Evolutionary conservation across 2,113 vertebrate species (phyloP), one percentile per base, ranked within the genome.

Genomic region (Brachirus orientalis): DNA sequence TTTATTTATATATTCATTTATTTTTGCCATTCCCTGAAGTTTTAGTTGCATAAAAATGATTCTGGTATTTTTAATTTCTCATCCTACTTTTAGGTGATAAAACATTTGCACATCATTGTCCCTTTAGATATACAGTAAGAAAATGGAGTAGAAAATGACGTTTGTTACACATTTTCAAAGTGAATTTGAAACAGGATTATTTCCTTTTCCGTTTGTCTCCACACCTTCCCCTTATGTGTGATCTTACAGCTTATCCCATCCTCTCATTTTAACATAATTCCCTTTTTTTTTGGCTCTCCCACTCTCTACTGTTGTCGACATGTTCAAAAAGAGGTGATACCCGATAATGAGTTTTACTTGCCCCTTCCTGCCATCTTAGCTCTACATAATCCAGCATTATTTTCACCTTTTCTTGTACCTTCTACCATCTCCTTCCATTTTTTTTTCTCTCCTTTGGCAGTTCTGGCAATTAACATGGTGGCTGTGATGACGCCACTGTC

Each of bases 321-420:
- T 57, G 18, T 50, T 47, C n/a, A 33, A 46, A n/a, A 63, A 38
- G 61, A 80, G 61, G 65, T 87, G 74, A 45, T 47, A 63, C 77
- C 54, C 7, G 62, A 76, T 84, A 88, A 86, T 84, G 74, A 88
- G 73, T 75, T 59, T 44, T 20, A 41, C 70, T 58, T 51, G 57
- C 44, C 70, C 48, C 50, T 75, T 78, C 38, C 76, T 76, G 67
- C 60, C 56, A 46, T 64, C 41, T 4, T 22, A 20, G 51, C 64
- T 63, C 40, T 40, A 70, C 62, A 68, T 69, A 22, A 51, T 35
- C 51, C 43, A 44, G 19, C 37, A 5, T 69, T 46, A 61, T 79
- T 83, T 82, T 61, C 79, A 77, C 68, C 65, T 72, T 80, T 75
- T 41, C 51, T 38, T 16, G 10, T 61, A 18, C 58, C 28, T 63